phyloP scores from a whole-genome alignment of 92 coral and sea anemone species.

The Umimayanthus chanpuru region DNA sequence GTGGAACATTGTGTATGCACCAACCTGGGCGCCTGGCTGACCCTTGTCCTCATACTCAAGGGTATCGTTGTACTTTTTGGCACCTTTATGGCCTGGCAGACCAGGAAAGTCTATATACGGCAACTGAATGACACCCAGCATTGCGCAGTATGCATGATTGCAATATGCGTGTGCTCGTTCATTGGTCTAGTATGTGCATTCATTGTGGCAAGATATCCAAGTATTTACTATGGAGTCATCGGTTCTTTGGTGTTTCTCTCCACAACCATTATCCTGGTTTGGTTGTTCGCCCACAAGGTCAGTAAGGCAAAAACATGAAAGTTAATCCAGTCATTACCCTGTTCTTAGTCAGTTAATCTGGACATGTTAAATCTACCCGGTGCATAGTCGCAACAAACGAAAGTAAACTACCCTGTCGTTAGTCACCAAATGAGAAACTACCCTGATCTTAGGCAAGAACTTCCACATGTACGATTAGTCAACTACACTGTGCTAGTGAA shows the following conservation, averaged over 20 bases:
- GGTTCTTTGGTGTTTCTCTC: constrained; percentile 69
- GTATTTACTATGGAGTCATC: constrained; percentile 70
- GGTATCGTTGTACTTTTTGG: constrained; percentile 69
- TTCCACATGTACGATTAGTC: too few relatives aligned
- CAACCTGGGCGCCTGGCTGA: constrained; percentile 70
- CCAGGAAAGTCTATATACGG: constrained; percentile 82
- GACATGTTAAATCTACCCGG: too few relatives aligned
- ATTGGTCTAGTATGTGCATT: constrained; percentile 71
- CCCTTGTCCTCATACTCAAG: constrained; percentile 70
- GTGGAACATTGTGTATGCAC: constrained; percentile 88
- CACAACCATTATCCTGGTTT: constrained; percentile 75
- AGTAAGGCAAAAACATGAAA: not conserved
- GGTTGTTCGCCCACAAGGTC: constrained; percentile 89
- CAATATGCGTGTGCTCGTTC: constrained; percentile 62
- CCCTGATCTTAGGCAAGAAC: too few relatives aligned
- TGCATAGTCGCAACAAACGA: too few relatives aligned
- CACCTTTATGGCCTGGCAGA: constrained; percentile 93
- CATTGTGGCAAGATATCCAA: constrained; percentile 70
- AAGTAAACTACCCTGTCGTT: too few relatives aligned
- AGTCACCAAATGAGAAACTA: too few relatives aligned
- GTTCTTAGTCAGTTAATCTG: not conserved
- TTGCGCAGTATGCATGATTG: constrained; percentile 80
- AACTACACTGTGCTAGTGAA: too few relatives aligned
- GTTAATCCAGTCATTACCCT: too few relatives aligned
- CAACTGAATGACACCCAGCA: constrained; percentile 87